Conservation (phyloP, 1,140 invertebrate genomes). For the Babylonia areolata region DNA sequence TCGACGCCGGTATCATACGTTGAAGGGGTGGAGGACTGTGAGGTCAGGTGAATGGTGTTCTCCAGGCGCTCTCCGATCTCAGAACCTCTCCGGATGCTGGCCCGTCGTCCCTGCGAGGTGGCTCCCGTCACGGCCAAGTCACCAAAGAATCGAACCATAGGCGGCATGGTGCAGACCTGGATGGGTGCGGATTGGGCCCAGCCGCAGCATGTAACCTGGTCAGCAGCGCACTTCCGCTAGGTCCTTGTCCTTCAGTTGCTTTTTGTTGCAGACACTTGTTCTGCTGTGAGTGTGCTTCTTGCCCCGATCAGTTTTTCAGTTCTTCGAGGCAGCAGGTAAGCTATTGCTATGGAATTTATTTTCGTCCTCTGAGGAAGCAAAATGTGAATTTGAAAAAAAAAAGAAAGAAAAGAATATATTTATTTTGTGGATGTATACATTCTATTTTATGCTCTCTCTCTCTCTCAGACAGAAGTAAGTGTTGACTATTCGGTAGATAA, state of each 20-base stretch:
- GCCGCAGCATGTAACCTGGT: background rate
- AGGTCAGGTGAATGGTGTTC: slow-evolving; percentile 58
- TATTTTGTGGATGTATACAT: too few relatives aligned
- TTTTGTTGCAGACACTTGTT: too few relatives aligned
- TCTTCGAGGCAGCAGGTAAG: background rate
- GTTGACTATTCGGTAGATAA: too few relatives aligned
- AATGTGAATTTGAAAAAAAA: too few relatives aligned
- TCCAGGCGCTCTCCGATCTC: slow-evolving; percentile 57
- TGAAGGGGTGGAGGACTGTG: slow-evolving; percentile 52
- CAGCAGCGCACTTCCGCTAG: background rate
- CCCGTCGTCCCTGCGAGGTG: slow-evolving; percentile 41
- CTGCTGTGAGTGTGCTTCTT: background rate
- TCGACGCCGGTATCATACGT: slow-evolving; percentile 44
- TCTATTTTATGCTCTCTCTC: too few relatives aligned
- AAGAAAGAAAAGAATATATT: too few relatives aligned
- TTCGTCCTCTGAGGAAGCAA: too few relatives aligned
- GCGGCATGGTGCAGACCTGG: slow-evolving; percentile 51
- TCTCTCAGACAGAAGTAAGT: too few relatives aligned
- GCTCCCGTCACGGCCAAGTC: slow-evolving; percentile 46
- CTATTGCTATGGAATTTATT: background rate
- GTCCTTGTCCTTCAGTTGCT: background rate
- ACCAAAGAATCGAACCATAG: slow-evolving; percentile 59
- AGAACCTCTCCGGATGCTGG: slow-evolving; percentile 52
- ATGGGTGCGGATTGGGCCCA: background rate
- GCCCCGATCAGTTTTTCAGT: background rate